Percentiles rank a stretch among this genome's conserved stretches.
phyloP scores from a whole-genome alignment of 2,113 vertebrate genomes.

The Acanthisitta chloris region DNA sequence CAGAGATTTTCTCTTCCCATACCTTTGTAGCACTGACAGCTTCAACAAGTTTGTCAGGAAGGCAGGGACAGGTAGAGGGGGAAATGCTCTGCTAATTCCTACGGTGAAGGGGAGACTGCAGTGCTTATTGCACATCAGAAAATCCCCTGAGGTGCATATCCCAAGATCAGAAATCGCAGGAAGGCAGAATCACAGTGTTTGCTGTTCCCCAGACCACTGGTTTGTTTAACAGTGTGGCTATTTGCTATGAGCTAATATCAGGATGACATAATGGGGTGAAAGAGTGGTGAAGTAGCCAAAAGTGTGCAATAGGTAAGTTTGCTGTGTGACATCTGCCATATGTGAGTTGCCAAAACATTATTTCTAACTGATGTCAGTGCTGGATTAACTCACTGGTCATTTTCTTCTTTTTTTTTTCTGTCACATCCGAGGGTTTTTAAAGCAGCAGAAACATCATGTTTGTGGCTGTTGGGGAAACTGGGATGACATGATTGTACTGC shows the following conservation, averaged over 20 bases:
- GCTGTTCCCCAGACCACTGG: background rate
- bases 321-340: background rate
- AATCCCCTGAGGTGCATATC: background rate
- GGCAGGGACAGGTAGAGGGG: background rate
- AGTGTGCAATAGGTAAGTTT: background rate
- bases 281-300: background rate
- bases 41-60: background rate
- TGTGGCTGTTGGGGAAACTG: background rate
- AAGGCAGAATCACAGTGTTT: background rate
- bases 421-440: too few relatives aligned
- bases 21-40: background rate
- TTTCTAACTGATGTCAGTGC: background rate
- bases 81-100: background rate
- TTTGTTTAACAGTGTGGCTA: background rate
- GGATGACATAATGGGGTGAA: background rate
- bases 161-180: background rate
- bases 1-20: background rate
- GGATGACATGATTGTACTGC: background rate
- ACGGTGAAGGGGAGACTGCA: background rate
- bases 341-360: background rate
- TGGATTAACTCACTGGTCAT: background rate
- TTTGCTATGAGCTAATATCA: background rate
- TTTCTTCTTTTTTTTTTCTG: too few relatives aligned
- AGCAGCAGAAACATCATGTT: background rate
- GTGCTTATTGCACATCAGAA: background rate